phyloP scores from a whole-genome alignment of 1,140 invertebrate genomes.

The Saccostrea cuccullata region DNA sequence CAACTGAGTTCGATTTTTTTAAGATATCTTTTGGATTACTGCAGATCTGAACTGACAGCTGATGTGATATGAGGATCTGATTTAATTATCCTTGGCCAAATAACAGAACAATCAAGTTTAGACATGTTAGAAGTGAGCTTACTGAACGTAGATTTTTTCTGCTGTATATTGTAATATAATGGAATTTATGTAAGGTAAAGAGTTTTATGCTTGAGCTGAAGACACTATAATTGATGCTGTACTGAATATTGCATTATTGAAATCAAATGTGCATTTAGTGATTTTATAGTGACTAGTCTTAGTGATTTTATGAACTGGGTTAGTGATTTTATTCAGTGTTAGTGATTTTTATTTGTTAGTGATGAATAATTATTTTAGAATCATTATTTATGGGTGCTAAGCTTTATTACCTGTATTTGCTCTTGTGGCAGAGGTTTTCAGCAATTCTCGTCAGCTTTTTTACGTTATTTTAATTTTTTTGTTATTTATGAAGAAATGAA shows the following conservation, averaged over 20 bases:
- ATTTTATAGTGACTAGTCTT: background rate
- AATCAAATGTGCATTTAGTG: background rate
- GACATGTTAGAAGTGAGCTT: background rate
- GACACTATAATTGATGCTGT: background rate
- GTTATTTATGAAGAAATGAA: background rate
- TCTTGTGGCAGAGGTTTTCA: background rate
- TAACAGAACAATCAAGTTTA: background rate
- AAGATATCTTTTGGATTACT: background rate
- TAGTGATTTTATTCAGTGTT: background rate
- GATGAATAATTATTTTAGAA: background rate
- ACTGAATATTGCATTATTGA: background rate
- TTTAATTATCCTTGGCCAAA: background rate
- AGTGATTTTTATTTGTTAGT: slow-evolving; percentile 6
- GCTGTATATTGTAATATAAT: background rate
- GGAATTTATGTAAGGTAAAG: background rate
- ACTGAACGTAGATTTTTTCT: background rate
- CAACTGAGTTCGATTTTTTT: background rate
- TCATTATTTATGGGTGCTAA: slow-evolving; percentile 25
- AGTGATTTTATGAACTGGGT: background rate
- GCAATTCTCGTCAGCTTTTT: slow-evolving; percentile 23
- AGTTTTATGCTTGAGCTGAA: background rate
- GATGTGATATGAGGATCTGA: background rate
- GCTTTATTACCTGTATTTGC: background rate
- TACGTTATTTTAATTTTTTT: background rate
- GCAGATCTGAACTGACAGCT: background rate